These are phyloP conservation scores for Drusus annulatus DNA, from an alignment of 1,140 invertebrate species.

Conservation along the genomic window DNA sequence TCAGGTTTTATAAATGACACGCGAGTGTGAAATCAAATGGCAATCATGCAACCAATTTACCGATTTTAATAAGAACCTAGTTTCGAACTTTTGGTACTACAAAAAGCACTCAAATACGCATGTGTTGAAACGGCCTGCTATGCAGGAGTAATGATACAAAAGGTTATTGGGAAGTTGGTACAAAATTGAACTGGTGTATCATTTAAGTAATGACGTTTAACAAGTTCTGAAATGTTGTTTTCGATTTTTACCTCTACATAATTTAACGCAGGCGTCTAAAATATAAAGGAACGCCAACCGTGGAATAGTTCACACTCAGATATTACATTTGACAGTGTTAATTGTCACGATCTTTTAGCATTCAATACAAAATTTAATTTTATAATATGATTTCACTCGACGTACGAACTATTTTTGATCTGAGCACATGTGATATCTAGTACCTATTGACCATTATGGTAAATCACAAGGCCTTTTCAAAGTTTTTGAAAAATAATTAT, in stretches of 20 bases:
- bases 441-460: no score
- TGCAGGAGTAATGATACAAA: background rate
- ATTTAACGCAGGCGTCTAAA: no score
- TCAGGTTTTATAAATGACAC: conserved; percentile 22
- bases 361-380: no score
- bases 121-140: background rate
- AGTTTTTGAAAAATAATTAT: no score
- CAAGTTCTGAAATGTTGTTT: conserved; percentile 15
- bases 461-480: no score
- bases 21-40: conserved; percentile 33
- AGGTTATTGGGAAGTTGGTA: background rate
- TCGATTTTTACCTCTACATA: background rate
- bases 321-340: background rate
- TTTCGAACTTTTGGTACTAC: conserved; percentile 9
- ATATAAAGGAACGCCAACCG: no score
- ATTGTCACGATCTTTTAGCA: background rate
- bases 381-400: no score
- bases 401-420: no score
- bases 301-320: background rate
- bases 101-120: conserved; percentile 5
- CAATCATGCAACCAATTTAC: conserved; percentile 23
- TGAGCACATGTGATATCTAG: no score
- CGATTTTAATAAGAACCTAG: conserved; percentile 31
- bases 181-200: background rate
- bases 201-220: background rate